phyloP scores from a whole-genome alignment of 1,140 invertebrate genomes.

The Magallana angulata region DNA sequence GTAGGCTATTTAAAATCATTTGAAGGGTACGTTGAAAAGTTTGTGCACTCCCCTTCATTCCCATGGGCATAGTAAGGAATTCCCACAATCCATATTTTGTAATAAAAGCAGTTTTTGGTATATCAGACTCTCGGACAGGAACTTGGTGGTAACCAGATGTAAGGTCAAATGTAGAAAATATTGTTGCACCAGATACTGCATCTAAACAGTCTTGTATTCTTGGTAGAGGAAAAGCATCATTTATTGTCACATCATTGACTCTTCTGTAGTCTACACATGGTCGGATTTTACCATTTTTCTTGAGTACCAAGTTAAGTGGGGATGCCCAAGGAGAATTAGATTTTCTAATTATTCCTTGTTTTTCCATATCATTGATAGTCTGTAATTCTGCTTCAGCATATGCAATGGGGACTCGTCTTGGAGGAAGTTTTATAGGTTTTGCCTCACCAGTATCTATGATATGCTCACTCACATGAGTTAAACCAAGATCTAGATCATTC shows the following conservation, averaged over 20 bases:
- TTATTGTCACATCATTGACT: not conserved
- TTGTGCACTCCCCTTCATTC: not conserved
- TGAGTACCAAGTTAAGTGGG: too few species aligned
- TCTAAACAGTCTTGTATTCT: slow-evolving; percentile 33
- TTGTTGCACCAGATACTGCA: slow-evolving; percentile 4
- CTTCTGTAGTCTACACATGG: too few species aligned
- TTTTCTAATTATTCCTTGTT: not conserved
- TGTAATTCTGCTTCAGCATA: not conserved
- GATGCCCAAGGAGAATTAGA: too few species aligned
- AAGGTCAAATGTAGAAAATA: slow-evolving; percentile 27
- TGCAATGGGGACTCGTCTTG: not conserved
- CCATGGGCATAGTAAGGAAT: slow-evolving; percentile 57
- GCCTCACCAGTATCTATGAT: too few species aligned
- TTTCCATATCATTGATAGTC: not conserved
- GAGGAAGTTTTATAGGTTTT: too few species aligned
- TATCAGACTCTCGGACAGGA: slow-evolving; percentile 44
- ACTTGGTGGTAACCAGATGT: slow-evolving; percentile 54
- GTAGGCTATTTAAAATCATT: slow-evolving; percentile 53
- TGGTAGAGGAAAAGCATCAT: slow-evolving; percentile 24
- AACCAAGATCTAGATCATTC: too few species aligned
- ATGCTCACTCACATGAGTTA: too few species aligned
- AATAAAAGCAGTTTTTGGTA: slow-evolving; percentile 43
- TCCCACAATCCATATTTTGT: slow-evolving; percentile 45
- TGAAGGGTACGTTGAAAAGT: slow-evolving; percentile 66
- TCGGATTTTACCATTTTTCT: too few species aligned